phyloP scores from a whole-genome alignment of 2,113 vertebrate species.

The Mus pahari region DNA sequence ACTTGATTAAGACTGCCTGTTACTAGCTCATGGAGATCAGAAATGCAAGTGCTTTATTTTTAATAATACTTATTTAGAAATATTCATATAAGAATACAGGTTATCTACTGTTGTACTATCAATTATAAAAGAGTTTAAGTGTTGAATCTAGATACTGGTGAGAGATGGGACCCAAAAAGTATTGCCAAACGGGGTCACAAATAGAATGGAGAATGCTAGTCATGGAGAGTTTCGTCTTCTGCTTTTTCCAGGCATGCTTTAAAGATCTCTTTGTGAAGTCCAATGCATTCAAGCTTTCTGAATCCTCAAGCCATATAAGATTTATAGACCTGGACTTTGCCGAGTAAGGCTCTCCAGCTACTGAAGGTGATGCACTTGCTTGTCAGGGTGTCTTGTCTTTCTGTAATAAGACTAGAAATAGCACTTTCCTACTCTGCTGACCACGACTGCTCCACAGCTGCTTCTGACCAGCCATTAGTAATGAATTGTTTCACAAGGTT shows the following conservation, averaged over 20 bases:
- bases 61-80: conserved; percentile 23
- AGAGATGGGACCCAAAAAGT: not conserved
- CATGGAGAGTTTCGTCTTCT: conserved; percentile 9
- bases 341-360: not conserved
- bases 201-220: not conserved
- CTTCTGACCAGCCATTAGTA: not conserved
- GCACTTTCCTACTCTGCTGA: not conserved
- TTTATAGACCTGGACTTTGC: conserved; percentile 18
- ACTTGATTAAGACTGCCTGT: not conserved
- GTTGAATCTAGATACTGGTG: not conserved
- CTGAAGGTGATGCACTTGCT: not conserved
- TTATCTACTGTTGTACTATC: not conserved
- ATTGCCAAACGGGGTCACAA: not conserved
- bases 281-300: not conserved
- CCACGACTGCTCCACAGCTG: not conserved
- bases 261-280: not conserved
- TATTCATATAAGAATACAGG: not conserved
- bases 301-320: not conserved
- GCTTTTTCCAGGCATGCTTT: not conserved
- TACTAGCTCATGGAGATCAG: not conserved
- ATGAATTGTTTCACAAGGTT: not conserved
- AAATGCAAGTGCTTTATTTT: conserved; percentile 29
- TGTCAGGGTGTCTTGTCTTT: not conserved
- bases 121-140: not conserved
- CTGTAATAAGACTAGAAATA: not conserved